Conservation (phyloP, 2,888 invertebrate genomes). For the Oxyscelio sp. region DNA sequence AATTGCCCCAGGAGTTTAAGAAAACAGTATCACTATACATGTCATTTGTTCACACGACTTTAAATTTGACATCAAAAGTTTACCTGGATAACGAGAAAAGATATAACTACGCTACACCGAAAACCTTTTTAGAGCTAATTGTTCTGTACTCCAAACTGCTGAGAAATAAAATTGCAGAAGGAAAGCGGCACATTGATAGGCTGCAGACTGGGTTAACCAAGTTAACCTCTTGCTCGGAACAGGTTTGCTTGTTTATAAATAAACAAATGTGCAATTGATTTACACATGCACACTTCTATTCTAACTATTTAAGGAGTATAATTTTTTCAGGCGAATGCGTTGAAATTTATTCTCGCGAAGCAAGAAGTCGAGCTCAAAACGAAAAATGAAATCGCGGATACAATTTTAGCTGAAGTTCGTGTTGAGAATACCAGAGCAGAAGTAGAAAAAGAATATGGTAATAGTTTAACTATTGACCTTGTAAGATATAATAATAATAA, state of each 20-base stretch:
- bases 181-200: conserved; percentile 93
- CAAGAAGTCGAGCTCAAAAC: conserved; percentile 95
- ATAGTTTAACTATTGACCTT: conserved; percentile 35
- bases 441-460: conserved; percentile 94
- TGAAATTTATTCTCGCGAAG: conserved; percentile 93
- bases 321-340: conserved; percentile 91
- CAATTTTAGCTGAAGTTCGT: conserved; percentile 95
- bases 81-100: conserved; percentile 96
- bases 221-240: conserved; percentile 94
- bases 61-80: conserved; percentile 94
- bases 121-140: conserved; percentile 98
- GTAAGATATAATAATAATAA: too few species aligned
- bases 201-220: conserved; percentile 97
- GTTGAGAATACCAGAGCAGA: conserved; percentile 97
- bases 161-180: conserved; percentile 91
- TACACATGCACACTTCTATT: neutral
- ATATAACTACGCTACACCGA: conserved; percentile 98
- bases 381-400: conserved; percentile 97
- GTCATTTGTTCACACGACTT: conserved; percentile 96
- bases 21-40: conserved; percentile 94
- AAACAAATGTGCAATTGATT: too few species aligned
- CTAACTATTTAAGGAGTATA: conserved; percentile 2
- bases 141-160: conserved; percentile 93
- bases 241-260: conserved; percentile 89
- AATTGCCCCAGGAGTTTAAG: conserved; percentile 82